Evolutionary conservation across 2,888 invertebrate genomes (phyloP).

Genomic region (Latrodectus hesperus): DNA sequence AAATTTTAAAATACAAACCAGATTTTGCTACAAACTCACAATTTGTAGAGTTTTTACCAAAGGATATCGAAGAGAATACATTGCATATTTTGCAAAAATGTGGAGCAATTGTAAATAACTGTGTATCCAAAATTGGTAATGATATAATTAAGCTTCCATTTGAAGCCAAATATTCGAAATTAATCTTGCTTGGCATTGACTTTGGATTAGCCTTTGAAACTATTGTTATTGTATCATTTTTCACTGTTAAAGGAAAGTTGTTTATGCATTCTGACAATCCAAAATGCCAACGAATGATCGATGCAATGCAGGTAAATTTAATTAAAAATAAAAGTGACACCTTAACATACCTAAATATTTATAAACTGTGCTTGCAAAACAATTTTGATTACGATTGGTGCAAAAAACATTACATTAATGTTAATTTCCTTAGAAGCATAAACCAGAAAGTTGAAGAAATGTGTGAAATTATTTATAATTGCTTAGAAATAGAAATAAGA

Average conservation of each 20-base stretch:
- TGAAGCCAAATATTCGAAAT: slow-evolving; percentile 40
- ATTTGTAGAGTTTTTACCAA: slow-evolving; percentile 32
- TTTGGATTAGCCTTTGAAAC: slow-evolving; percentile 53
- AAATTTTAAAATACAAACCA: slow-evolving; percentile 34
- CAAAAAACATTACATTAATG: slow-evolving; percentile 22
- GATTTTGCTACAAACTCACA: neutral
- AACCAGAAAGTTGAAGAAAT: slow-evolving; percentile 34
- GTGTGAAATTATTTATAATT: neutral
- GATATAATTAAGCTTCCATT: slow-evolving; percentile 54
- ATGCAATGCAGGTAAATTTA: slow-evolving; percentile 45
- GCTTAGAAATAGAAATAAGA: slow-evolving; percentile 25
- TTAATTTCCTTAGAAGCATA: slow-evolving; percentile 5
- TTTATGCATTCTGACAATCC: slow-evolving; percentile 27
- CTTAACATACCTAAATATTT: slow-evolving; percentile 42
- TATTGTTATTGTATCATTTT: slow-evolving; percentile 39
- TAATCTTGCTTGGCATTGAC: slow-evolving; percentile 43
- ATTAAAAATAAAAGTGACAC: slow-evolving; percentile 55
- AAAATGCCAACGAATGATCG: slow-evolving; percentile 22
- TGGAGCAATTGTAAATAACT: slow-evolving; percentile 29
- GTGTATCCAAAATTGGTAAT: slow-evolving; percentile 29
- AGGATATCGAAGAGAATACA: neutral
- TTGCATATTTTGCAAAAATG: slow-evolving; percentile 32
- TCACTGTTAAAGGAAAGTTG: slow-evolving; percentile 13
- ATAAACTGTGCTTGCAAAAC: slow-evolving; percentile 27
- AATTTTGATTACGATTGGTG: slow-evolving; percentile 33